Base-by-base conservation (phyloP, 64 coral and sea anemone genomes). In the Pachyseris speciosa region DNA sequence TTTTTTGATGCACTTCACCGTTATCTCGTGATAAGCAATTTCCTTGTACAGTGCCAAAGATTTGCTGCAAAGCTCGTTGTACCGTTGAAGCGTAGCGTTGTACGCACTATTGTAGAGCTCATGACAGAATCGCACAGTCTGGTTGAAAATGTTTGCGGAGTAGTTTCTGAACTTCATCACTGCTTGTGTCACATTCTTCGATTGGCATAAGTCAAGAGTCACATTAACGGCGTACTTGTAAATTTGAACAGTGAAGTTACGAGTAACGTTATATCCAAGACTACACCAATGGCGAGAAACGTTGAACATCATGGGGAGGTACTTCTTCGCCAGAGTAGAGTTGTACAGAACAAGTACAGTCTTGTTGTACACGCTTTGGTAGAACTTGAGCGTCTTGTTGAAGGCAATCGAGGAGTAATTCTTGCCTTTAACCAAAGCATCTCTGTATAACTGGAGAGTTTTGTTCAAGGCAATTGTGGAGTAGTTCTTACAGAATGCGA, bases 131-230 rank as follows among this genome's bases (percentile, higher is more conserved):
- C 80, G 78, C 33, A 96, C 13, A 19, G 91, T 86, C 29, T 93
- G 85, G 69, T 93, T 80, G 30, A 69, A 84, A 2, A 71, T 71
- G 30, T 67, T 67, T 15, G 17, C 25, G 3, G 79, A 80, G 51
- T 89, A 81, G 69, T 90, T 89, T 2, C 57, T 1, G 24, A 73
- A 63, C 36, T 90, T 96, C 2, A 67, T 13, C 22, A 84, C 65
- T 4, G 72, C 91, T 9, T 90, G 73, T 38, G 30, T 73, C 27
- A 89, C 30, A 45, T 37, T 89, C 0, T 78, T 64, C 2, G 95
- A 96, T 8, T 96, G 88, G 59, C 67, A 60, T 29, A 96, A 70
- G 71, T 96, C 91, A 13, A 90, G 9, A 28, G 91, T 88, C 4
- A 68, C 75, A 41, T 96, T 96, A 44, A 70, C 75, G 9, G n/a